These are phyloP conservation scores for Allygus modestus DNA, from an alignment of 2,888 invertebrate species.

Conservation along the genomic window DNA sequence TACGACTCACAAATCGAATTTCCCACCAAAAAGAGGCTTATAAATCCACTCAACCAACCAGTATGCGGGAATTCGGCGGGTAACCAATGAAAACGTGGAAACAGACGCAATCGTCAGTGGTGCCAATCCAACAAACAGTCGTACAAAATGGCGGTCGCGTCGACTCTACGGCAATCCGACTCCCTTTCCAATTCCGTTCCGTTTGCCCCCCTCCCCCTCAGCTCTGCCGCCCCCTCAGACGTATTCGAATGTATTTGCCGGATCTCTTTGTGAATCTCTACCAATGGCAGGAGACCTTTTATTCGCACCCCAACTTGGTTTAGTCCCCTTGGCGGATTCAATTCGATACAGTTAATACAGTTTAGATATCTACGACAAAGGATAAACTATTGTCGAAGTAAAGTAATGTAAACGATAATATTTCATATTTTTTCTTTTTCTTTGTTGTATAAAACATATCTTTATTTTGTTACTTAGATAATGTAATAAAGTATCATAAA, in stretches of 20 bases:
- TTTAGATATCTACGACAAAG: no score
- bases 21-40: not conserved
- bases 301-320: conserved; percentile 42
- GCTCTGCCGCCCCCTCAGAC: conserved; percentile 50
- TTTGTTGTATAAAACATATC: no score
- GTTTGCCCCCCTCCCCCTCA: conserved; percentile 56
- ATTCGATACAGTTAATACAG: conserved; percentile 1
- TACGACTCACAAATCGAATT: no score
- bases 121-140: conserved; percentile 51
- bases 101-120: conserved; percentile 37
- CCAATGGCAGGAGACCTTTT: conserved; percentile 42
- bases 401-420: no score
- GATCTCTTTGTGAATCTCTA: conserved; percentile 48
- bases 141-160: conserved; percentile 58
- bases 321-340: not conserved
- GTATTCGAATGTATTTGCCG: conserved; percentile 58
- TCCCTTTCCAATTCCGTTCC: conserved; percentile 53
- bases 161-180: conserved; percentile 71
- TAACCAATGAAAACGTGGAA: conserved; percentile 51
- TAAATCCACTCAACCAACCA: conserved; percentile 17
- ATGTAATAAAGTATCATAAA: no score
- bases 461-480: no score
- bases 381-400: no score
- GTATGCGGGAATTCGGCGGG: not conserved
- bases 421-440: no score